A percentile compares a stretch with the other conserved stretches of the same genome.
Conservation (phyloP, 2,113 vertebrate genomes). For the Actenoides lindsayi region DNA sequence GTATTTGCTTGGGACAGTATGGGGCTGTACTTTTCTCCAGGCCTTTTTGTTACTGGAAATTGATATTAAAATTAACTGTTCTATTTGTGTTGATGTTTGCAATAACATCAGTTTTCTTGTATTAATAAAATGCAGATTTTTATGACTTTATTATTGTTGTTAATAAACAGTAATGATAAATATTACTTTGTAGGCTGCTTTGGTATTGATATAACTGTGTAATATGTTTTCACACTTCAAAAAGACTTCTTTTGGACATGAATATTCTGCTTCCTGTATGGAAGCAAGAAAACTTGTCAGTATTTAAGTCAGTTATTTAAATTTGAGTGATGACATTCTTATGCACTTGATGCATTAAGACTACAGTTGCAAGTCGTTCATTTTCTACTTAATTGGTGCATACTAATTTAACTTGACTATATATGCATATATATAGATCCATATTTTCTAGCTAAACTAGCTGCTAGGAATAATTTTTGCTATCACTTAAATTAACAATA, state of each 20-base stretch:
- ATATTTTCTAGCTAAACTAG: background rate
- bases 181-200: background rate
- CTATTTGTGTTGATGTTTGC: background rate
- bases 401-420: background rate
- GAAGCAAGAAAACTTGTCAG: background rate
- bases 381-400: background rate
- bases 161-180: background rate
- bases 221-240: background rate
- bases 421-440: background rate
- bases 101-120: background rate
- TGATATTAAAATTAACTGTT: background rate
- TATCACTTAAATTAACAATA: background rate
- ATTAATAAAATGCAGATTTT: background rate
- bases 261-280: background rate
- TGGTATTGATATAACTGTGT: background rate
- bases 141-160: background rate
- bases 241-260: background rate
- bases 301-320: background rate
- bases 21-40: background rate
- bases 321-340: background rate
- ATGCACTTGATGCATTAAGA: background rate
- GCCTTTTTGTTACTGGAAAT: background rate
- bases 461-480: background rate
- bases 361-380: background rate
- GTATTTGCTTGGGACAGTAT: background rate